Conservation (phyloP, 35 echinoderm and acorn worm genomes). For the Lytechinus pictus region DNA sequence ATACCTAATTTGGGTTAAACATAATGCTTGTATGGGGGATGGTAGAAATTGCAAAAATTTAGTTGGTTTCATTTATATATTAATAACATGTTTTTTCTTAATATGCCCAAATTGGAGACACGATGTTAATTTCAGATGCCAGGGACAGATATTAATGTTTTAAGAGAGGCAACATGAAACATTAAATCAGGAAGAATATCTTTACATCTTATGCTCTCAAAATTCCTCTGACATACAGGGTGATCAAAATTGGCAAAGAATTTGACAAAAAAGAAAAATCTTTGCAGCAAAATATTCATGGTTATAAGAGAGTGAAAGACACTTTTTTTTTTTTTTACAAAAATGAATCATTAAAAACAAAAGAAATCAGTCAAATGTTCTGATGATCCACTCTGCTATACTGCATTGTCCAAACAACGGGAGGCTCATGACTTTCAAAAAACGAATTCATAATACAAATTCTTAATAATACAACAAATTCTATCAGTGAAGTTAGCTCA, state of each 20-base stretch:
- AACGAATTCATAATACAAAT: background rate
- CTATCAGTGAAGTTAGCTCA: background rate
- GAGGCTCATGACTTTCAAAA: background rate
- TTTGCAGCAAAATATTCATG: background rate
- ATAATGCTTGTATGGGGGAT: no score
- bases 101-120: background rate
- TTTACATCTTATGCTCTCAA: background rate
- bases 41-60: background rate
- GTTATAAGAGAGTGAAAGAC: background rate
- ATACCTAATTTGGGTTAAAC: background rate
- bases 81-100: background rate
- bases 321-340: background rate
- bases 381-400: background rate
- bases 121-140: background rate
- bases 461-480: background rate
- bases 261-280: background rate
- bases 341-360: background rate
- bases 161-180: background rate
- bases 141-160: background rate
- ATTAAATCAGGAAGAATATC: background rate
- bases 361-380: background rate
- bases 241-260: background rate
- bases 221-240: background rate
- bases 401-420: background rate
- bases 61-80: background rate